Conservation (phyloP, 2,888 invertebrate species). For the Acronicta aceris region DNA sequence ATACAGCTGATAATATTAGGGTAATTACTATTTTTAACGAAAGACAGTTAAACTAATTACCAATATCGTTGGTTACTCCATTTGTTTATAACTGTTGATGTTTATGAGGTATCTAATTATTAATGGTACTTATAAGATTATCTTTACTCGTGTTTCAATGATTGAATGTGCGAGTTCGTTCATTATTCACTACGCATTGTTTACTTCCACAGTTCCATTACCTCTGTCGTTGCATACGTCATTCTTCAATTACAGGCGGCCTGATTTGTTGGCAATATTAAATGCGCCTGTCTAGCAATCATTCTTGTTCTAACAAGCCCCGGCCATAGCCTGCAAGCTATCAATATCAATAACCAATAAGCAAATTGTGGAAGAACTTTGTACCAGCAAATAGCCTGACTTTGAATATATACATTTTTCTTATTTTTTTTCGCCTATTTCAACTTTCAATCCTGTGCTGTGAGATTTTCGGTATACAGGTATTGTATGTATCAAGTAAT, state of each 20-base stretch:
- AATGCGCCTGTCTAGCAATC: conserved; percentile 32
- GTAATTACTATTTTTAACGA: too few relatives aligned
- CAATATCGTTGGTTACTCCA: conserved; percentile 6
- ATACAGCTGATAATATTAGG: too few relatives aligned
- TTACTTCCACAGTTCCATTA: conserved; percentile 28
- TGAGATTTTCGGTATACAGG: too few relatives aligned
- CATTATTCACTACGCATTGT: conserved; percentile 19
- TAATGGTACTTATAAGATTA: conserved; percentile 13
- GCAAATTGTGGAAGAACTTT: neutral
- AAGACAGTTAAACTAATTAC: neutral
- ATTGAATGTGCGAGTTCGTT: neutral
- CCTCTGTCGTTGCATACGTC: conserved; percentile 29
- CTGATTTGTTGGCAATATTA: conserved; percentile 40
- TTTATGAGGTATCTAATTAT: conserved; percentile 13
- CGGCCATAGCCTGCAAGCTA: conserved; percentile 10
- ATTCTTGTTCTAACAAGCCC: conserved; percentile 29
- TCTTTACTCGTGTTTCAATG: neutral
- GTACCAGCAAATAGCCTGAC: neutral
- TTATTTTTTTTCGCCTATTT: neutral
- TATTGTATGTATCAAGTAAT: too few relatives aligned
- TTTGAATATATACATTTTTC: neutral
- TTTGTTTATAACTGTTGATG: neutral
- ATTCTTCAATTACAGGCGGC: conserved; percentile 33
- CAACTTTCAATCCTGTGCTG: too few relatives aligned
- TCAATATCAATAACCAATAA: conserved; percentile 2